These are phyloP conservation scores for Zosterops pallidus DNA, from an alignment of 2,113 vertebrate genomes.

Conservation along the genomic window DNA sequence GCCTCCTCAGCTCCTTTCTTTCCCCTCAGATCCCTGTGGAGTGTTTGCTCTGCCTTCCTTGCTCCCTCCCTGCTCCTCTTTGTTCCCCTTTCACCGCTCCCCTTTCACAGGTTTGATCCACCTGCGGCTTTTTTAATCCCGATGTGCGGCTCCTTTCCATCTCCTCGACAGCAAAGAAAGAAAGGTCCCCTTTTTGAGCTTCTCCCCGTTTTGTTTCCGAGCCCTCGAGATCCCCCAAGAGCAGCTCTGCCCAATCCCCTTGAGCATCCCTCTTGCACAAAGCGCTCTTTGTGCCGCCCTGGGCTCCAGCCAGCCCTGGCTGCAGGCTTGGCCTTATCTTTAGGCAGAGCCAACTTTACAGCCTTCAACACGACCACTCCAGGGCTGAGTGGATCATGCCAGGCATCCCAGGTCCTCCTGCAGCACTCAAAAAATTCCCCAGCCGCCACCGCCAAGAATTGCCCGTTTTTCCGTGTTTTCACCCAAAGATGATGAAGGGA, in stretches of 20 bases:
- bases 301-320: slow-evolving; percentile 43
- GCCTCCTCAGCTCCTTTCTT: neutral
- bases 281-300: slow-evolving; percentile 17
- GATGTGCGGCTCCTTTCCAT: fast-evolving
- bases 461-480: fast-evolving
- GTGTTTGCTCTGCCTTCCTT: neutral
- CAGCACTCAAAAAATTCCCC: neutral
- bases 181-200: neutral
- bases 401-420: neutral
- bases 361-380: neutral
- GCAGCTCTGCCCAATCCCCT: neutral
- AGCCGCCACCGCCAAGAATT: fast-evolving
- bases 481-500: fast-evolving
- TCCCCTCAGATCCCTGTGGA: neutral
- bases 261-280: neutral
- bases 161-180: neutral
- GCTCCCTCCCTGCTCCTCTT: fast-evolving
- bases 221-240: neutral
- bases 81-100: neutral
- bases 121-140: neutral
- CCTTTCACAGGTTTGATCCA: neutral
- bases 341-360: neutral
- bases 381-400: fast-evolving
- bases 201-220: neutral
- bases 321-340: neutral